Percentiles rank a stretch among this genome's conserved stretches.
Conservation (phyloP, 2,113 vertebrate species). For the Scomber scombrus region DNA sequence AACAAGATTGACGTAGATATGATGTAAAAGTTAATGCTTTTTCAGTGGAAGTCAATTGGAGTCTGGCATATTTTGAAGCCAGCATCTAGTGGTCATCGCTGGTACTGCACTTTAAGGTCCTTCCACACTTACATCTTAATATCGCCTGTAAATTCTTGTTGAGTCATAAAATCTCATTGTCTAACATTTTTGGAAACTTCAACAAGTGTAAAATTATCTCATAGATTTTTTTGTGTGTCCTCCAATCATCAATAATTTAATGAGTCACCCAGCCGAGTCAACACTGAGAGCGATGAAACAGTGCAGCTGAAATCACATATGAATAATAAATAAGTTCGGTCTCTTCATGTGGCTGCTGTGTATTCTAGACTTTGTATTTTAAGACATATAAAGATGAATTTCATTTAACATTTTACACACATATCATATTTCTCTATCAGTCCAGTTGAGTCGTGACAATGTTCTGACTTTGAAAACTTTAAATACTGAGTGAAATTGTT, state of each 20-base stretch:
- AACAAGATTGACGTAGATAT: no score
- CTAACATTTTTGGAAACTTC: conserved; percentile 12
- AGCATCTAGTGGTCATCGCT: no score
- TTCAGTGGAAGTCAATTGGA: no score
- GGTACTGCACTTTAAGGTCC: no score
- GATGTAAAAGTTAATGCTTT: no score
- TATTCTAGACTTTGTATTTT: no score
- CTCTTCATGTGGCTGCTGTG: not conserved
- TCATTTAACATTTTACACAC: not conserved
- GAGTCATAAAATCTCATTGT: not conserved
- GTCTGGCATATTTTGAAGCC: no score
- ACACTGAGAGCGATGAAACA: not conserved
- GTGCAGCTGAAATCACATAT: not conserved
- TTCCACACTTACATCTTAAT: not conserved
- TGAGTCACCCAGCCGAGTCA: not conserved
- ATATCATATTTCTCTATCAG: not conserved
- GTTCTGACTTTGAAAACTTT: not conserved
- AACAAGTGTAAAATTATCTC: not conserved
- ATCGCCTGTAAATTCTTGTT: not conserved
- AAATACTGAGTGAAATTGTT: not conserved
- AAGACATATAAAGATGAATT: not conserved
- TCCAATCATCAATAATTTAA: not conserved
- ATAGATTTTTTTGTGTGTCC: not conserved
- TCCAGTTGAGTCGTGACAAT: not conserved
- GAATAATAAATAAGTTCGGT: not conserved